Percentiles rank a stretch among this genome's conserved stretches.
Conservation (phyloP, 2,888 invertebrate genomes). For the Perizoma flavofasciatum region DNA sequence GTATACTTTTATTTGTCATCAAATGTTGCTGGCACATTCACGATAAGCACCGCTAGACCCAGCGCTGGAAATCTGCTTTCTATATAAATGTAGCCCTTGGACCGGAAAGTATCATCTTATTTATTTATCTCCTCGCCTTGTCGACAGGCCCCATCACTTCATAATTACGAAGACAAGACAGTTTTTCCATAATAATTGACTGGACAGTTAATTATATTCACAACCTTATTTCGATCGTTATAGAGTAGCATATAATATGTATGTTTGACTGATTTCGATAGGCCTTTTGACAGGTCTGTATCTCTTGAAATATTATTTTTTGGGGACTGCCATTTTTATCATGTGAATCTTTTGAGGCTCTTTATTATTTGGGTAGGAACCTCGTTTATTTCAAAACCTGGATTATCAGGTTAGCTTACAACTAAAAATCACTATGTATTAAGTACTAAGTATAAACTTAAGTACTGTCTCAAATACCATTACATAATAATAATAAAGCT, state of each 20-base stretch:
- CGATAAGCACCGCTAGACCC: too few relatives aligned
- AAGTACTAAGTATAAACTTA: neutral
- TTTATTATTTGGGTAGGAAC: constrained; percentile 40
- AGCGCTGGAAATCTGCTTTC: constrained; percentile 2
- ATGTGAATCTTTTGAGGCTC: constrained; percentile 43
- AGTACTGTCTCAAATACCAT: too few relatives aligned
- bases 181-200: constrained; percentile 76
- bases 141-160: constrained; percentile 72
- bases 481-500: too few relatives aligned
- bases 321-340: constrained; percentile 73
- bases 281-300: constrained; percentile 47
- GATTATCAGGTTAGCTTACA: neutral
- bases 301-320: constrained; percentile 71
- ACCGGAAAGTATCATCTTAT: constrained; percentile 76
- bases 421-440: neutral
- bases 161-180: constrained; percentile 77
- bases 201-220: constrained; percentile 45
- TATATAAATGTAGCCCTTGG: constrained; percentile 14
- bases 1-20: too few relatives aligned
- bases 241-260: constrained; percentile 32
- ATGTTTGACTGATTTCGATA: constrained; percentile 35
- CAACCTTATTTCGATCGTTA: fast-evolving
- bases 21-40: too few relatives aligned
- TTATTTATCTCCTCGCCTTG: constrained; percentile 75
- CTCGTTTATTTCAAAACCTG: constrained; percentile 9